Evolutionary conservation across 2,113 vertebrate species (phyloP).

Genomic region (Myiagra hebetior): DNA sequence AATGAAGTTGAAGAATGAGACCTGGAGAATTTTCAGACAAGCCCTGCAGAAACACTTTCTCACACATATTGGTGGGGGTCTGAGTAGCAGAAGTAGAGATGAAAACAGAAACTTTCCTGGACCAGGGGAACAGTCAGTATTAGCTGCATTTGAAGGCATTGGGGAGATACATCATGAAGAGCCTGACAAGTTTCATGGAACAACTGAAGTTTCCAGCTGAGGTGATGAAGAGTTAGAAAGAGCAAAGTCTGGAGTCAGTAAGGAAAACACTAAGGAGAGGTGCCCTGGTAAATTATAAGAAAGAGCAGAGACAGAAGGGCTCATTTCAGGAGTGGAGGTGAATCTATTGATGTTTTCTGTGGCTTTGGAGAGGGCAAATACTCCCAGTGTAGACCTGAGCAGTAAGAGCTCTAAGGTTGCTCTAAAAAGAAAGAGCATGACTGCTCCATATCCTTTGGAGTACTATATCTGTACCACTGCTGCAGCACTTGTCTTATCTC

Average conservation of each 20-base stretch:
- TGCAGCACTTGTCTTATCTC: not conserved
- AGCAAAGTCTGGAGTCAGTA: not conserved
- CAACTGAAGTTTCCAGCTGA: not conserved
- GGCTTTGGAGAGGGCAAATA: not conserved
- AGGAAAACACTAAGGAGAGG: not conserved
- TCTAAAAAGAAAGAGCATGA: not conserved
- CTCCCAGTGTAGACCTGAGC: not conserved
- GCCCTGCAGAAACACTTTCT: not conserved
- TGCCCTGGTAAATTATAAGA: not conserved
- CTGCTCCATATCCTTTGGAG: not conserved
- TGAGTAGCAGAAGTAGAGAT: not conserved
- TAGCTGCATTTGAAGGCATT: not conserved
- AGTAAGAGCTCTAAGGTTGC: not conserved
- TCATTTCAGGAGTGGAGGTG: not conserved
- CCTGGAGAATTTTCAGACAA: not conserved
- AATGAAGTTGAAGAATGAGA: not conserved
- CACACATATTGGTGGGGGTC: not conserved
- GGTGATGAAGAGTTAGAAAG: not conserved
- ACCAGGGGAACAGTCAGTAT: not conserved
- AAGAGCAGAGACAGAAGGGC: not conserved
- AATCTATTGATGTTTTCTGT: not conserved
- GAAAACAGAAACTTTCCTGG: not conserved
- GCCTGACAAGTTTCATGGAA: not conserved
- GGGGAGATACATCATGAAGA: not conserved
- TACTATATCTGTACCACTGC: not conserved